Percentiles rank a stretch among this genome's conserved stretches.
Evolutionary conservation across 30 jellyfish, hydroid and myxozoan species (phyloP).

Genomic region (Turritopsis dohrnii): DNA sequence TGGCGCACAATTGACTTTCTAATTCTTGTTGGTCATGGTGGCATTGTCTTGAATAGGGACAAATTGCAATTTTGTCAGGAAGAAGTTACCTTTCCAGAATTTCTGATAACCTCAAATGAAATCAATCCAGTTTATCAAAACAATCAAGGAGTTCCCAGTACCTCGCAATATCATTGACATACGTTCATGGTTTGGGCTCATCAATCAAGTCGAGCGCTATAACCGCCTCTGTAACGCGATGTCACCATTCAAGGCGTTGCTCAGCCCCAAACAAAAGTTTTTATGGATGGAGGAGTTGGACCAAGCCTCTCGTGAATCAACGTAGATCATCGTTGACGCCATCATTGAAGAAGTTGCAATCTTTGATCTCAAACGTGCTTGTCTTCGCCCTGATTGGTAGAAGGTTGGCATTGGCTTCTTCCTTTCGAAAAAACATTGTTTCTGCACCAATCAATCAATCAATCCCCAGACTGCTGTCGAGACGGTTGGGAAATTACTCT

Average conservation of each 20-base stretch:
- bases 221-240: background rate
- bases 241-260: slow-evolving; percentile 1
- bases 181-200: slow-evolving; percentile 1
- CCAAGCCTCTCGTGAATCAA: background rate
- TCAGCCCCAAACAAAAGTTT: background rate
- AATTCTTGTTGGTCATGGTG: too few species aligned
- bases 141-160: background rate
- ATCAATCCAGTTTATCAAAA: background rate
- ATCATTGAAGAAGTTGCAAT: background rate
- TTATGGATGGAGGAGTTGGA: background rate
- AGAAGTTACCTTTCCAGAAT: background rate
- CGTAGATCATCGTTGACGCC: background rate
- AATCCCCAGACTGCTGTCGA: too few species aligned
- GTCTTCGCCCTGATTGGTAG: background rate
- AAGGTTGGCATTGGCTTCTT: background rate
- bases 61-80: background rate
- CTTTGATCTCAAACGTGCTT: background rate
- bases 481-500: too few species aligned
- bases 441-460: too few species aligned
- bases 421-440: background rate
- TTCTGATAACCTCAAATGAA: background rate
- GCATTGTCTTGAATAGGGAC: slow-evolving; percentile 11
- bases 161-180: background rate
- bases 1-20: too few species aligned
- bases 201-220: slow-evolving; percentile 10